These are phyloP conservation scores for Pantherophis guttatus DNA, from an alignment of 2,113 vertebrate species.

Conservation along the genomic window DNA sequence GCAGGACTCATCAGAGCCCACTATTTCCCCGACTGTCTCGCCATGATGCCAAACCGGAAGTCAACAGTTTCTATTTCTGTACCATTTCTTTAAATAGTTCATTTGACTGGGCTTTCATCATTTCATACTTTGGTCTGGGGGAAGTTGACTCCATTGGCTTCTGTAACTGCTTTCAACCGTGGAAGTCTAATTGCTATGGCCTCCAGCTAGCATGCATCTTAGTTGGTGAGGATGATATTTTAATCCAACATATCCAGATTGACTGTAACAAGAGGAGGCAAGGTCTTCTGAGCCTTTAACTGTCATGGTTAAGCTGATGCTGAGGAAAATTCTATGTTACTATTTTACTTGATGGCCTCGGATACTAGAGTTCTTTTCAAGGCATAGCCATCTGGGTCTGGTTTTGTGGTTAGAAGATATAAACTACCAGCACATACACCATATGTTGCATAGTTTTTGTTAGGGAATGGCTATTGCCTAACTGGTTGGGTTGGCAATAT, in stretches of 20 bases:
- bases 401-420: not conserved
- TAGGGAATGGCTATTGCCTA: no score
- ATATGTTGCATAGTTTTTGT: not conserved
- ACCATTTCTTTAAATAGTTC: not conserved
- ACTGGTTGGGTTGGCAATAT: no score
- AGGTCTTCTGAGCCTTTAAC: not conserved
- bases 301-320: not conserved
- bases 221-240: not conserved
- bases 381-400: not conserved
- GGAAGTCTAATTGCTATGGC: not conserved
- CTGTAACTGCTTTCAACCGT: not conserved
- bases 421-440: not conserved
- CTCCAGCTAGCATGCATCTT: not conserved
- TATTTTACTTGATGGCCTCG: not conserved
- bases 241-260: not conserved
- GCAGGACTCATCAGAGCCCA: no score
- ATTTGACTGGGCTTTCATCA: not conserved
- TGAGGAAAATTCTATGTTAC: not conserved
- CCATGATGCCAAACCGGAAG: not conserved
- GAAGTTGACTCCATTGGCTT: not conserved
- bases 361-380: not conserved
- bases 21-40: no score
- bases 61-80: not conserved
- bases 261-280: not conserved
- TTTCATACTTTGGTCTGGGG: not conserved